Base-by-base conservation (phyloP, 2,888 invertebrate species). In the Drosophila monieri region DNA sequence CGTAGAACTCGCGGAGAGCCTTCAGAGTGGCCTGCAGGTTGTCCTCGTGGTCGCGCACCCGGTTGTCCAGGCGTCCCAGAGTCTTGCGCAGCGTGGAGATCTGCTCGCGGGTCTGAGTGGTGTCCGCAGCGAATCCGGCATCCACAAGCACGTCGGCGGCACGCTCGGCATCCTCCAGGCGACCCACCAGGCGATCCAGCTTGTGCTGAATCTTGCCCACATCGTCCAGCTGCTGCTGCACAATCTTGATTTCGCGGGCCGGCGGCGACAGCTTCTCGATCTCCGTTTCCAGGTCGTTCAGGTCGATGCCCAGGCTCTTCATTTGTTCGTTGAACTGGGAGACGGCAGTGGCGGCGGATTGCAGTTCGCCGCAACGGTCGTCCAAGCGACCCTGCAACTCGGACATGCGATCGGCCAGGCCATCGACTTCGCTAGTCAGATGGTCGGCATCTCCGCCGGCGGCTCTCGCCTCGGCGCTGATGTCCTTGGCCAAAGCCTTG, bases 311-410 rank as follows among this genome's bases (percentile, higher is more conserved):
- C 1, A 98, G 92, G 41, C 92, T 93, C 91, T 97, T 97, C 12
- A 97, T 95, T 92, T 96, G 95, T 72, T 97, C 97, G 92, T 97
- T 96, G 92, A 97, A 97, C 84, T 96, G 96, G 0, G 96, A 94
- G 51, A 97, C 95, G 0, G 97, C 97, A 0, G 95, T 96, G 0
- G 97, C 96, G 0, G 97, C 97, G 0, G 96, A 96, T 74, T 97
- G 96, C 54, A 98, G 91, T 76, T 95, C 94, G 51, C 94, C 95
- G 80, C 95, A 95, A 4, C 97, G 94, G 78, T 97, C 96, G 57
- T 95, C 95, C 3, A 98, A 93, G 76, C 95, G 94, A 0, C 94
- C 93, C 81, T 95, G 95, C 54, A 98, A 92, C 73, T 96, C 96
- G 27, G 94, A 94, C 74, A 96, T 94, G 27, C 96, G 93, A 84